phyloP scores from a whole-genome alignment of 2,888 invertebrate species.

The Rhorus exstirpatorius region DNA sequence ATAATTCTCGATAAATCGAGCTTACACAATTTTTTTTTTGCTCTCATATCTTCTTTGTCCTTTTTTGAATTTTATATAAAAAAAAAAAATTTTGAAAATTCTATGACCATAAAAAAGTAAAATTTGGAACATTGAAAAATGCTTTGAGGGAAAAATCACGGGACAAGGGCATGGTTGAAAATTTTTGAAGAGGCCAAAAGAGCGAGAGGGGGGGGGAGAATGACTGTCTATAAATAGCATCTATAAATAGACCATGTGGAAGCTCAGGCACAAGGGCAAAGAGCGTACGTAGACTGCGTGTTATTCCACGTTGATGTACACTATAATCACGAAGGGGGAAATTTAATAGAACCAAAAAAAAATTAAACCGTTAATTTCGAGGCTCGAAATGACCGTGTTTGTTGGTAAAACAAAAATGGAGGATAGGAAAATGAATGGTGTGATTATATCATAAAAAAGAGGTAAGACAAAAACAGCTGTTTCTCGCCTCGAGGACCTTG shows the following conservation, averaged over 20 bases:
- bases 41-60: too few relatives aligned
- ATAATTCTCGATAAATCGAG: neutral
- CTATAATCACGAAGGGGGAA: too few relatives aligned
- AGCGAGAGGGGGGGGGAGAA: constrained; percentile 6
- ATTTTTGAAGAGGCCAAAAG: constrained; percentile 30
- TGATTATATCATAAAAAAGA: constrained; percentile 5
- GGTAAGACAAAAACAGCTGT: constrained; percentile 52
- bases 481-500: neutral
- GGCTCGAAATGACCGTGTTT: neutral
- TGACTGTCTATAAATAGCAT: constrained; percentile 56
- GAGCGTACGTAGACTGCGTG: constrained; percentile 11
- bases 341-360: neutral
- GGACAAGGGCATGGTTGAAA: constrained; percentile 30
- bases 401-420: constrained; percentile 49
- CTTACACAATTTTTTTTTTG: too few relatives aligned
- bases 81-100: too few relatives aligned
- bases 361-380: neutral
- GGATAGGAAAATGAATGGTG: constrained; percentile 11
- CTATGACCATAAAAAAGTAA: too few relatives aligned
- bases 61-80: too few relatives aligned
- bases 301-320: too few relatives aligned
- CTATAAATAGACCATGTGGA: constrained; percentile 64
- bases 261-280: constrained; percentile 50
- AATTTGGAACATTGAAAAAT: neutral
- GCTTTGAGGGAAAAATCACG: neutral